Evolutionary conservation across 1,140 invertebrate species (phyloP).

Genomic region (Rhyacophila brunnea): DNA sequence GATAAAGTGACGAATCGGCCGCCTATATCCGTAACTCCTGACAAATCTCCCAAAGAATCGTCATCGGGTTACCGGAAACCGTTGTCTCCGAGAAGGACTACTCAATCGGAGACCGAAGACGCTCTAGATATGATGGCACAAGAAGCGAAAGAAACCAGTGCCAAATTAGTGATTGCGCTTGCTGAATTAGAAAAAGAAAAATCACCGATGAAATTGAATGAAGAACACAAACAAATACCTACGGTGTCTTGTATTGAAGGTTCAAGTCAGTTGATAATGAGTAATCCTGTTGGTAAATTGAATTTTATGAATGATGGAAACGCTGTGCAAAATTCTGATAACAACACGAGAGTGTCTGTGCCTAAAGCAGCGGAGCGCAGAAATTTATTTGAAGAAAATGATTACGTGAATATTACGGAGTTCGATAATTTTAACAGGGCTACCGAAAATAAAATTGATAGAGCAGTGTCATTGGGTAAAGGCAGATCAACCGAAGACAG

Average conservation of each 20-base stretch:
- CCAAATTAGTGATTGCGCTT: slow-evolving; percentile 51
- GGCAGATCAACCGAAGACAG: slow-evolving; percentile 52
- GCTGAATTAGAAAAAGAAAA: slow-evolving; percentile 48
- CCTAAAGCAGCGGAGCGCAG: no score
- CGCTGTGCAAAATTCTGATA: no score
- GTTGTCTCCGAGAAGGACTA: neutral
- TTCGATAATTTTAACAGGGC: no score
- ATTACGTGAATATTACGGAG: no score
- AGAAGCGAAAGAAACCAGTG: slow-evolving; percentile 58
- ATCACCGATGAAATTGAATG: neutral
- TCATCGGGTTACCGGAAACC: neutral
- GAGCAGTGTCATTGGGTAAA: neutral
- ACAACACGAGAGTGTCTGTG: no score
- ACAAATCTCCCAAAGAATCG: slow-evolving; percentile 7
- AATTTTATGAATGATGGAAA: no score
- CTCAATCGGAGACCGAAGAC: slow-evolving; percentile 56
- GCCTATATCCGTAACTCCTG: slow-evolving; percentile 6
- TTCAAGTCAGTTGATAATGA: no score
- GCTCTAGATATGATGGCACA: slow-evolving; percentile 58
- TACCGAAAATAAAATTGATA: no score
- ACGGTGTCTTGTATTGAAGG: no score
- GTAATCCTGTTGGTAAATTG: no score
- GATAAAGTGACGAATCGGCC: slow-evolving; percentile 8
- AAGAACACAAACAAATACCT: no score
- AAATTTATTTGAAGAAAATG: no score